phyloP scores from a whole-genome alignment of 2,888 invertebrate species.

The Zonitis immaculata region DNA sequence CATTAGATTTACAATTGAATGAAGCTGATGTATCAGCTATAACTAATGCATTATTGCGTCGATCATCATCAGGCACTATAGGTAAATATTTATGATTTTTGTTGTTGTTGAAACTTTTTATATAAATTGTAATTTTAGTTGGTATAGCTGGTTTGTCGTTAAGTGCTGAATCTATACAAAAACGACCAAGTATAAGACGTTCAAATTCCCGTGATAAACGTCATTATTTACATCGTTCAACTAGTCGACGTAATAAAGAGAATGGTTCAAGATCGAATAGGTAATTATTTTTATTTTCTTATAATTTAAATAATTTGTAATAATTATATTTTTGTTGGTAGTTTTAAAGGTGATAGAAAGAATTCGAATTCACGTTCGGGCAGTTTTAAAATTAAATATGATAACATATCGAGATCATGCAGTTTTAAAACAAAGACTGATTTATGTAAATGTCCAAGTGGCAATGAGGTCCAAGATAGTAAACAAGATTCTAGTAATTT shows the following conservation, averaged over 20 bases:
- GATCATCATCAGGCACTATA: slow-evolving; percentile 56
- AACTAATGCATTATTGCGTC: slow-evolving; percentile 46
- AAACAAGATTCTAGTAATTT: slow-evolving; percentile 19
- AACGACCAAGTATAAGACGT: slow-evolving; percentile 55
- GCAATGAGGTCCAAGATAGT: slow-evolving; percentile 13
- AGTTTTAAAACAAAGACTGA: slow-evolving; percentile 46
- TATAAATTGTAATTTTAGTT: slow-evolving; percentile 40
- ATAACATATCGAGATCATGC: slow-evolving; percentile 45
- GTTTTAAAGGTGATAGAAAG: slow-evolving; percentile 45
- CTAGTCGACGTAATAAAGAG: slow-evolving; percentile 56
- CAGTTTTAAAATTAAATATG: slow-evolving; percentile 46
- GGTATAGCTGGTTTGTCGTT: slow-evolving; percentile 58
- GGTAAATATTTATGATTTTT: too few species aligned
- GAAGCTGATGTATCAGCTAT: slow-evolving; percentile 46
- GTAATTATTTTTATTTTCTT: slow-evolving; percentile 31
- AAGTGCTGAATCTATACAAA: slow-evolving; percentile 61
- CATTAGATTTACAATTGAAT: slow-evolving; percentile 48
- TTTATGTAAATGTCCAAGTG: slow-evolving; percentile 43
- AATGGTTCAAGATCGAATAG: slow-evolving; percentile 51
- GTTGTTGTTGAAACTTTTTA: background rate
- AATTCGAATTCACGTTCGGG: slow-evolving; percentile 41
- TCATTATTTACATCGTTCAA: slow-evolving; percentile 53
- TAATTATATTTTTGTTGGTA: slow-evolving; percentile 17
- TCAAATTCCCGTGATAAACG: slow-evolving; percentile 54
- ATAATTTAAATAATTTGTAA: background rate